Conservation (phyloP, 2,797 vertebrate genomes). For the Peromyscus aztecus region DNA sequence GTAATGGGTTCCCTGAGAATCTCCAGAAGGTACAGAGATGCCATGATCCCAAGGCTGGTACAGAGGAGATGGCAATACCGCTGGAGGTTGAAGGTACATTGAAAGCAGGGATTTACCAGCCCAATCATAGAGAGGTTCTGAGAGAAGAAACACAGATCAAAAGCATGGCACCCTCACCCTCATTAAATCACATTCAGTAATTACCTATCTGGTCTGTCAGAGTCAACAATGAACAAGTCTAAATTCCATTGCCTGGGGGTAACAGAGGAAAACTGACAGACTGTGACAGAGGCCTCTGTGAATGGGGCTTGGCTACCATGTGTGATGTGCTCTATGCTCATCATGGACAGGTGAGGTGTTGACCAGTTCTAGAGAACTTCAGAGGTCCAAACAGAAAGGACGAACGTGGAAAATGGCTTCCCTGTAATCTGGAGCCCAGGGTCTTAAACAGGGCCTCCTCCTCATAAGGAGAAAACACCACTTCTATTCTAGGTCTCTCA, state of each 20-base stretch:
- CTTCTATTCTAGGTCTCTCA: rapidly evolving
- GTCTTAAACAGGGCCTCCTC: background rate
- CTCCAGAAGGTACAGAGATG: background rate
- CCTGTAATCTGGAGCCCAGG: background rate
- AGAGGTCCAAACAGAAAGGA: background rate
- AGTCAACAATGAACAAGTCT: background rate
- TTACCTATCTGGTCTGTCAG: background rate
- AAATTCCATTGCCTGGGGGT: background rate
- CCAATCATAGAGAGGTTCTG: background rate
- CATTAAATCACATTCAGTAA: background rate
- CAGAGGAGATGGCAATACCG: rapidly evolving
- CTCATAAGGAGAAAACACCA: background rate
- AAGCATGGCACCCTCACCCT: no score
- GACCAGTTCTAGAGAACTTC: rapidly evolving
- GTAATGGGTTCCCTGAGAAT: background rate
- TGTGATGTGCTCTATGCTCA: background rate
- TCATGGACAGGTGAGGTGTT: background rate
- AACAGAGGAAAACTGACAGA: background rate
- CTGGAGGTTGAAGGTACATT: background rate
- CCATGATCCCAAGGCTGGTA: background rate
- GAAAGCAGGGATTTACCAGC: background rate
- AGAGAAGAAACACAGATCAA: background rate
- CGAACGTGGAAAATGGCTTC: background rate
- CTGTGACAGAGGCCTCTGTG: background rate
- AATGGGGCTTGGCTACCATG: background rate